Evolutionary conservation across 2,888 invertebrate genomes (phyloP).

Genomic region (Anagyrus pseudococci): DNA sequence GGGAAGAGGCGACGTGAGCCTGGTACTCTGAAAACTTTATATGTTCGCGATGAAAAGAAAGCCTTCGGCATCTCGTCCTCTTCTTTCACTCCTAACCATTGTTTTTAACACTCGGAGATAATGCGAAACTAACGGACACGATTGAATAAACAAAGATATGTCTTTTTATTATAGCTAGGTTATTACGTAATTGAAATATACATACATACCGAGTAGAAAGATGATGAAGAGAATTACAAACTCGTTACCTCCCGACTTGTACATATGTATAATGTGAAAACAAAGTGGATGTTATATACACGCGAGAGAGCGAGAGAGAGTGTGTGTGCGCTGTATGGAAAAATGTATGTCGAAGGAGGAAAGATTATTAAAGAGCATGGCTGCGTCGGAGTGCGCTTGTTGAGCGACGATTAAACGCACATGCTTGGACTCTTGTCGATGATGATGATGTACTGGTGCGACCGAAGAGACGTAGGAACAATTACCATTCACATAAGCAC

Average conservation of each 20-base stretch:
- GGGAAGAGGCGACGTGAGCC: too few species aligned
- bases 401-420: too few species aligned
- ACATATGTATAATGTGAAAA: constrained; percentile 38
- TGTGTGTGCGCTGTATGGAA: not conserved
- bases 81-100: too few species aligned
- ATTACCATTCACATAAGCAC: not conserved
- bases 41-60: too few species aligned
- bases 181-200: constrained; percentile 10
- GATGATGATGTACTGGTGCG: constrained; percentile 7
- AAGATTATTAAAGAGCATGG: too few species aligned
- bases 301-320: constrained; percentile 5
- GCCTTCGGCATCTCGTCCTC: too few species aligned
- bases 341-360: not conserved
- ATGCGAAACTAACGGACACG: not conserved
- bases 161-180: constrained; percentile 19
- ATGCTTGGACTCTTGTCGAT: constrained; percentile 9
- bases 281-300: constrained; percentile 14
- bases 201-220: constrained; percentile 31
- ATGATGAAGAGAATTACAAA: constrained; percentile 26
- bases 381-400: too few species aligned
- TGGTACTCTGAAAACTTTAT: too few species aligned
- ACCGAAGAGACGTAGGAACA: constrained; percentile 28
- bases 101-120: too few species aligned
- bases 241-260: constrained; percentile 37
- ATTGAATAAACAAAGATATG: constrained; percentile 20